Conservation (phyloP, 2,888 invertebrate species). For the Julus scandinavius region DNA sequence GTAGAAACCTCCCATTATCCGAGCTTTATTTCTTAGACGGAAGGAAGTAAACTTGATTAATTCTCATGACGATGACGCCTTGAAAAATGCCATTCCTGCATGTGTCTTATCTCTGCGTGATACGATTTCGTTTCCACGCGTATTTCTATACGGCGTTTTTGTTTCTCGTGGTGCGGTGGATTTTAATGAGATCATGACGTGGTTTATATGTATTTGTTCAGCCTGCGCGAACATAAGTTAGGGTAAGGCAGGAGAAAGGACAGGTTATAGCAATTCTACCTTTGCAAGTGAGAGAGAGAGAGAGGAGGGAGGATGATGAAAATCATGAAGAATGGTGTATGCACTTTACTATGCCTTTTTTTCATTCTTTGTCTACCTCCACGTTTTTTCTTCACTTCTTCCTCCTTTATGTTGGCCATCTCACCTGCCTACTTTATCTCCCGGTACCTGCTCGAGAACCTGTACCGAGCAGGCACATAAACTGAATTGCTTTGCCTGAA, state of each 20-base stretch:
- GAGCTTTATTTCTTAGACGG: neutral
- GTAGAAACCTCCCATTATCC: no score
- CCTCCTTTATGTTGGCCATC: constrained; percentile 37
- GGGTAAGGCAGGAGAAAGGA: constrained; percentile 44
- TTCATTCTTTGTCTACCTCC: constrained; percentile 42
- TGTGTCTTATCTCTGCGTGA: constrained; percentile 8
- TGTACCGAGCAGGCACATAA: no score
- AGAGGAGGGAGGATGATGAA: constrained; percentile 32
- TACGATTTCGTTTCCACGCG: neutral
- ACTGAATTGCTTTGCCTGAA: neutral
- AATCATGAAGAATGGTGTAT: constrained; percentile 48
- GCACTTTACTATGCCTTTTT: constrained; percentile 36
- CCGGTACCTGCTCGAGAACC: constrained; percentile 10
- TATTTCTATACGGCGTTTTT: neutral
- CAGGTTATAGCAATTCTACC: constrained; percentile 30
- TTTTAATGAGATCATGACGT: constrained; percentile 42
- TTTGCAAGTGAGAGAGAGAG: constrained; percentile 27
- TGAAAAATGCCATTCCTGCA: neutral
- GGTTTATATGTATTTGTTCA: constrained; percentile 36
- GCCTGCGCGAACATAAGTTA: constrained; percentile 38
- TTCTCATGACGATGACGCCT: neutral
- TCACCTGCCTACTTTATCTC: constrained; percentile 28
- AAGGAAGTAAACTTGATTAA: constrained; percentile 24
- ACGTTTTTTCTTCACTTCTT: constrained; percentile 35
- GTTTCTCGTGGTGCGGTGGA: neutral